Conservation (phyloP, 1,140 invertebrate species). For the Atopsyche davidsoni region DNA sequence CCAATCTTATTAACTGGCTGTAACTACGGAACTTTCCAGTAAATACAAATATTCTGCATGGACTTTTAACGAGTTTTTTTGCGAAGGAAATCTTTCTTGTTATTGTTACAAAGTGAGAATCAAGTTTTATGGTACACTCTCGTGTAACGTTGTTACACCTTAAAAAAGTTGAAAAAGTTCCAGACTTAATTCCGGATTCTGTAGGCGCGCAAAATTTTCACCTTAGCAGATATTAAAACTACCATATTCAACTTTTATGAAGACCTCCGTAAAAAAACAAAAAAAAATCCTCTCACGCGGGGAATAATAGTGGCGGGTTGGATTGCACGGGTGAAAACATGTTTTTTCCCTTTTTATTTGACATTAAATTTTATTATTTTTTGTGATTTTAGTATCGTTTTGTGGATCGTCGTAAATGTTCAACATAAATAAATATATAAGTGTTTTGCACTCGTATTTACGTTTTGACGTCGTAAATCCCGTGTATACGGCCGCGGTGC, state of each 20-base stretch:
- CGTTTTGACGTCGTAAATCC: conserved; percentile 30
- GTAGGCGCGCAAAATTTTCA: background rate
- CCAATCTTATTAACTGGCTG: no score
- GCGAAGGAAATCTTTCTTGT: no score
- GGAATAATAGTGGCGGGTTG: conserved; percentile 8
- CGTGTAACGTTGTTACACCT: background rate
- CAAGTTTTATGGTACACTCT: no score
- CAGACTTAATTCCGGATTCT: background rate
- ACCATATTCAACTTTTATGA: background rate
- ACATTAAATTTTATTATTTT: conserved; percentile 29
- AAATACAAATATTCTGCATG: no score
- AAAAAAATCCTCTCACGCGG: conserved; percentile 7
- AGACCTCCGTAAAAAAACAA: no score
- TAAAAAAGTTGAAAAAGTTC: background rate
- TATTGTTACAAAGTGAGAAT: no score
- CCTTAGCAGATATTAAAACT: background rate
- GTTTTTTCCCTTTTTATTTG: conserved; percentile 25
- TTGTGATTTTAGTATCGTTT: conserved; percentile 30
- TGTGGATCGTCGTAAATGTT: conserved; percentile 30
- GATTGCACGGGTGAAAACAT: conserved; percentile 20
- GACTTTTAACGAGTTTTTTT: no score
- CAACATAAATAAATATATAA: conserved; percentile 30
- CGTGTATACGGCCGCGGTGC: conserved; percentile 26
- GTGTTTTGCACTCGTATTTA: conserved; percentile 31
- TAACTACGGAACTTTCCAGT: no score